Base-by-base conservation (phyloP, 2,113 vertebrate genomes). In the Bothrops jararaca region DNA sequence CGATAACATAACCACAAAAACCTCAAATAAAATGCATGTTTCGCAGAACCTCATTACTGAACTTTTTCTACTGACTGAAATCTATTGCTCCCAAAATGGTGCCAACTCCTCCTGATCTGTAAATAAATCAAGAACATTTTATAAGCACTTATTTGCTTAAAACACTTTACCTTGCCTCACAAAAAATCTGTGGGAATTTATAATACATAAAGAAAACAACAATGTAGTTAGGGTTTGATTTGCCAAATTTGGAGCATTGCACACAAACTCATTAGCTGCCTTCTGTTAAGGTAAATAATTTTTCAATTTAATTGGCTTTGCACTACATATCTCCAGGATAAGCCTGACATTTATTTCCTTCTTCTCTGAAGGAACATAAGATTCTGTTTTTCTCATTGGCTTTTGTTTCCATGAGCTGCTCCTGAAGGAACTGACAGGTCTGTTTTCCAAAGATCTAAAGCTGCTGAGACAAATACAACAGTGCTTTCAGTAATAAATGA, bases 371-470 rank as follows among this genome's bases (percentile, higher is more conserved):
- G 11, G 34, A 93, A 92, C 24, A 58, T 9, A 45, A 39, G 13
- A 53, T 90, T 90, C 52, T 92, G 88, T 91, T 57, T 85, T 29
- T 92, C 92, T 74, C 20, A 88, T 96, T 95, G 91, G 29, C n/a
- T 69, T 94, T 91, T 48, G 90, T 58, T 93, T 93, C 93, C 92
- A 39, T 93, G 24, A 94, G 94, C 58, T 24, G 93, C 24, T 86
- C 89, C 92, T 96, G 18, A 94, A 95, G 88, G 90, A 74, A 88
- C 1, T 94, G 93, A 94, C 91, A 94, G 90, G 91, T 97, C 95
- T 96, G 93, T 86, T 91, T 95, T 94, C 23, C 85, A 48, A 93
- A 95, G 90, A 96, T 92, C 92, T 96, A 92, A 95, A 94, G 90
- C 26, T n/a, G 24, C 8, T 86, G 18, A 87, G 24, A 90, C 91